phyloP scores from a whole-genome alignment of 2,888 invertebrate genomes.

The Lepidonotus clava region DNA sequence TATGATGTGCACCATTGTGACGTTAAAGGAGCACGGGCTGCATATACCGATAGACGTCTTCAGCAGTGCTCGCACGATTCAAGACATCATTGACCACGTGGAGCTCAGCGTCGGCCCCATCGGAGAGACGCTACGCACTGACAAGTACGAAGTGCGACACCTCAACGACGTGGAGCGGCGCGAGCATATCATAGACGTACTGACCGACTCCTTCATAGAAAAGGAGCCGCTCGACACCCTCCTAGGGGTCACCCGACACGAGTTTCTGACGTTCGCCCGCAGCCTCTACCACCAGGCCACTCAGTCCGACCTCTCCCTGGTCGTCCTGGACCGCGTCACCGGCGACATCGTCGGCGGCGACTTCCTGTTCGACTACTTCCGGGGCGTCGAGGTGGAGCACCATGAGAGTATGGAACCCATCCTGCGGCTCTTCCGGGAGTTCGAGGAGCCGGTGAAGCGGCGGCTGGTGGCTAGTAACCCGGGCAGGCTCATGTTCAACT shows the following conservation, averaged over 20 bases:
- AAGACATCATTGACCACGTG: constrained; percentile 60
- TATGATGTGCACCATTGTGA: constrained; percentile 60
- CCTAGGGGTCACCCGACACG: constrained; percentile 57
- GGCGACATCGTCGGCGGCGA: constrained; percentile 61
- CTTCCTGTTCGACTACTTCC: constrained; percentile 61
- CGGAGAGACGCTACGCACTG: constrained; percentile 42
- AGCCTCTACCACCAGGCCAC: constrained; percentile 57
- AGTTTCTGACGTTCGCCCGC: constrained; percentile 57
- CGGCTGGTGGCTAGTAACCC: background rate
- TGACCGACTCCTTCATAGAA: constrained; percentile 60
- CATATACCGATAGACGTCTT: constrained; percentile 59
- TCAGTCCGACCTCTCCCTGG: constrained; percentile 51
- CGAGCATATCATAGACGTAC: constrained; percentile 53
- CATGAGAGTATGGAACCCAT: constrained; percentile 61
- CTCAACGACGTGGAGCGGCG: constrained; percentile 36
- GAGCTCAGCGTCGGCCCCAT: background rate
- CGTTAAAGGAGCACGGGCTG: constrained; percentile 56
- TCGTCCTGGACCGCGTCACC: constrained; percentile 55
- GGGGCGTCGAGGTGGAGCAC: constrained; percentile 56
- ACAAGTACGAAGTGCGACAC: constrained; percentile 53
- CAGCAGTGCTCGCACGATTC: constrained; percentile 57
- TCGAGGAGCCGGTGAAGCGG: constrained; percentile 59
- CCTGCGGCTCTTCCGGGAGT: constrained; percentile 51
- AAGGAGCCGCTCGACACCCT: constrained; percentile 60
- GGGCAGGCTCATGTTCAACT: constrained; percentile 56